These are phyloP conservation scores for Galerucella nymphaeae DNA, from an alignment of 2,888 invertebrate species.

Conservation along the genomic window DNA sequence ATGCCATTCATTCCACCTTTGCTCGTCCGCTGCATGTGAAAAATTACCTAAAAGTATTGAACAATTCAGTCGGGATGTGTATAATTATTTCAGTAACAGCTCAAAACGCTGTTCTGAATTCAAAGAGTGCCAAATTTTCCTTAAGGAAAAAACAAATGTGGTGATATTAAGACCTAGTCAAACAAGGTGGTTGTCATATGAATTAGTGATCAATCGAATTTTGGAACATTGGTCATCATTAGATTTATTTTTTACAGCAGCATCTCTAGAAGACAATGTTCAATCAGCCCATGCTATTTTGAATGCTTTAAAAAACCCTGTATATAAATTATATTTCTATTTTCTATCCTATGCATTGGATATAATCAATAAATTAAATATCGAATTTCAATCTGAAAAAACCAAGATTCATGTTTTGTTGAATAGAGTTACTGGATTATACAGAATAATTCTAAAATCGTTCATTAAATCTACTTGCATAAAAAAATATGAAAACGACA, in stretches of 20 bases:
- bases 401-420: constrained; percentile 29
- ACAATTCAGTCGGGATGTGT: constrained; percentile 12
- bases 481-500: constrained; percentile 13
- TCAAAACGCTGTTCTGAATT: constrained; percentile 26
- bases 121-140: constrained; percentile 27
- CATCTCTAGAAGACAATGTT: constrained; percentile 18
- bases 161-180: constrained; percentile 22
- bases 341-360: constrained; percentile 29
- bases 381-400: constrained; percentile 40
- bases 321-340: constrained; percentile 19
- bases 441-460: constrained; percentile 26
- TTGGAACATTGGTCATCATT: constrained; percentile 25
- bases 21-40: not conserved
- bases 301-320: constrained; percentile 19
- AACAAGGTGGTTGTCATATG: constrained; percentile 27
- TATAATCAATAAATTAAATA: constrained; percentile 39
- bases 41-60: constrained; percentile 13
- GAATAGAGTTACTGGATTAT: not conserved
- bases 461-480: constrained; percentile 26
- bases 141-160: constrained; percentile 24
- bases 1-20: too few species aligned
- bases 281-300: constrained; percentile 26
- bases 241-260: constrained; percentile 25
- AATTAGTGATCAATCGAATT: constrained; percentile 21
- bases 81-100: constrained; percentile 28